Base-by-base conservation (phyloP, 37 sponge, comb jelly and placozoan species). In the Lycopodina hypogea region DNA sequence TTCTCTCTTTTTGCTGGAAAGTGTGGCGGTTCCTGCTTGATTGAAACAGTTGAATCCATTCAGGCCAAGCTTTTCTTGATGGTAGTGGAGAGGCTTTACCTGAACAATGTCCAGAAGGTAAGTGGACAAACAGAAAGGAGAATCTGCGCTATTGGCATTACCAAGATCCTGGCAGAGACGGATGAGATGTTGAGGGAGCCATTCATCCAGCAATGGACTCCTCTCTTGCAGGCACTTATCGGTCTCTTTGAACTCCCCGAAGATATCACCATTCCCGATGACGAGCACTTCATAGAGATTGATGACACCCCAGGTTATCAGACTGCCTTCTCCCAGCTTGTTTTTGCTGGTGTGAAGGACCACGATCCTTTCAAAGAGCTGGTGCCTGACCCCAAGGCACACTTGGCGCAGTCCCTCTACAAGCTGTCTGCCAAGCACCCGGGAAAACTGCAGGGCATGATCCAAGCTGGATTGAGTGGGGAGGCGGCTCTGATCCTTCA, bases 271-370 rank as follows among this genome's bases (percentile, higher is more conserved):
- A 30, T 80, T 0, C 96, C 93, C 0, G 93, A 92, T 37, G 98
- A 97, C 38, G 98, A 97, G 30, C 95, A 94, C 64, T 97, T 94
- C 68, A 90, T 94, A 22, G 98, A 97, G 73, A 86, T 97, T 39
- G 98, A 97, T 38, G 98, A 97, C 70, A 94, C 93, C n/a, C 95
- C 98, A 19, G 98, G 98, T 36, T 97, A 97, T 76, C 93, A 94
- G 75, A 84, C 95, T 0, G 90, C 95, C 28, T 97, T 80, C 83
- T 87, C 89, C 17, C 95, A 94, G 78, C 85, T 97, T 50, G 68
- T 92, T 11, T 94, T 92, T 76, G 95, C 90, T 12, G 93, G 93
- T 37, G 74, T 72, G 53, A 83, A 92, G 45, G 88, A 89, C 7
- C 85, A 89, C 30, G 95, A 97, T 71, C 98, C 98, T 8, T 93